phyloP scores from a whole-genome alignment of 2,113 vertebrate genomes.

The Actenoides lindsayi region DNA sequence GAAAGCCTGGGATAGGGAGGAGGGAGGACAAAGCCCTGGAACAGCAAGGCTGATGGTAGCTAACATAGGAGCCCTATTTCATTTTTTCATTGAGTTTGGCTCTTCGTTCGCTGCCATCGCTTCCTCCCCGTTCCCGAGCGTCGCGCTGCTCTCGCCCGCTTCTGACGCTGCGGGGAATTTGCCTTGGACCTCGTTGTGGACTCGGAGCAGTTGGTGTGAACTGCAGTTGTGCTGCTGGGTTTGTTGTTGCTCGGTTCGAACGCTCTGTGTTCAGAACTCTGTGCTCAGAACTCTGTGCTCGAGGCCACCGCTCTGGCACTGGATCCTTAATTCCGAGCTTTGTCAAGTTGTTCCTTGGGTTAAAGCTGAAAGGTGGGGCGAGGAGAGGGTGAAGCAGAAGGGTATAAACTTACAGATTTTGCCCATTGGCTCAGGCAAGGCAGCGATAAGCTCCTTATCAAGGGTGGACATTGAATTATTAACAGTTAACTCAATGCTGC shows the following conservation, averaged over 20 bases:
- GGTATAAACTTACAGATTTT: rapidly evolving
- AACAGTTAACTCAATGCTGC: background rate
- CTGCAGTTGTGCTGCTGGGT: background rate
- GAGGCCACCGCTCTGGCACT: rapidly evolving
- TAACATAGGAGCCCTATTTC: background rate
- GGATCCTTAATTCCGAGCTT: background rate
- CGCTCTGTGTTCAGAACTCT: background rate
- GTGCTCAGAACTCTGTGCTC: background rate
- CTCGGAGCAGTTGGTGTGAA: background rate
- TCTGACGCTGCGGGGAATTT: background rate
- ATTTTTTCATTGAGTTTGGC: constrained; percentile 23
- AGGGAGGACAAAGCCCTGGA: background rate
- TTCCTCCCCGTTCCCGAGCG: background rate
- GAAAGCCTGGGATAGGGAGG: background rate
- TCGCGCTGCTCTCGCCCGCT: background rate
- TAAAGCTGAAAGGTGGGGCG: background rate
- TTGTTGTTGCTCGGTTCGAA: background rate
- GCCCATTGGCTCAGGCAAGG: background rate
- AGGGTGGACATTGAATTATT: background rate
- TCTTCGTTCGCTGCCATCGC: background rate
- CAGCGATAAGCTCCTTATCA: background rate
- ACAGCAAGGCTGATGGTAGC: background rate
- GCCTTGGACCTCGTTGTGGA: background rate
- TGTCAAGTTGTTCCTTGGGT: background rate
- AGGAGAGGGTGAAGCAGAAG: background rate